Percentiles rank a stretch among this genome's conserved stretches.
phyloP scores from a whole-genome alignment of 1,140 invertebrate species.

The Neotoxoptera formosana region DNA sequence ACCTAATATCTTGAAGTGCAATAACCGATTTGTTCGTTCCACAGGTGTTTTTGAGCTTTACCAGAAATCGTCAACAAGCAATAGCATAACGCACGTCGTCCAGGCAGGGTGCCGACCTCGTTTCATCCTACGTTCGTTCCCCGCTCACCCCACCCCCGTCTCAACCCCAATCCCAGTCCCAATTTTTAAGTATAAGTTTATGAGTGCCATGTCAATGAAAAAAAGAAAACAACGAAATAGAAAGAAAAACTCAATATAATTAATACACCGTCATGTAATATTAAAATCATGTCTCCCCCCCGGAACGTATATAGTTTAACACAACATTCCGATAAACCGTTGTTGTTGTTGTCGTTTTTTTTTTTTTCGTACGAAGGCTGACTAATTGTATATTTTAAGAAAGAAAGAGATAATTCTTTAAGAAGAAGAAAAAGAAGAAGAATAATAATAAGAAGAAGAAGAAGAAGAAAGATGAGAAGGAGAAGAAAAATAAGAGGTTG shows the following conservation, averaged over 20 bases:
- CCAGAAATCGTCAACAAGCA: conserved; percentile 39
- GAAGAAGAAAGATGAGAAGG: too few species aligned
- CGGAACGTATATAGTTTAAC: neutral
- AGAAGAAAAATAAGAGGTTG: neutral
- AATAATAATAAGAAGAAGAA: too few species aligned
- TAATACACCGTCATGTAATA: neutral
- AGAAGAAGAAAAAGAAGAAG: too few species aligned
- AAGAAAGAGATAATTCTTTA: too few species aligned
- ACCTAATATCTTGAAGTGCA: neutral
- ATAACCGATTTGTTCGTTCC: neutral
- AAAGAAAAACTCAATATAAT: neutral
- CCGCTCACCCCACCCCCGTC: too few species aligned
- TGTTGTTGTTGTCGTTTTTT: conserved; percentile 25
- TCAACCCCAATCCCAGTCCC: neutral
- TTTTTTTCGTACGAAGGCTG: conserved; percentile 44
- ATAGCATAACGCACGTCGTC: neutral
- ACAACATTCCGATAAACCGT: neutral
- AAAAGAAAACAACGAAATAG: neutral
- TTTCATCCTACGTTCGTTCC: conserved; percentile 1
- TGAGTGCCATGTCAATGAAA: conserved; percentile 48
- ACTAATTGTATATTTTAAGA: conserved; percentile 49
- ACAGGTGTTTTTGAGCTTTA: conserved; percentile 47
- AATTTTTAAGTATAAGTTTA: conserved; percentile 24
- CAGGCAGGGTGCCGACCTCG: neutral
- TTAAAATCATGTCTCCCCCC: neutral